These are phyloP conservation scores for Actinia tenebrosa DNA, from an alignment of 64 coral and sea anemone species.

Conservation along the genomic window DNA sequence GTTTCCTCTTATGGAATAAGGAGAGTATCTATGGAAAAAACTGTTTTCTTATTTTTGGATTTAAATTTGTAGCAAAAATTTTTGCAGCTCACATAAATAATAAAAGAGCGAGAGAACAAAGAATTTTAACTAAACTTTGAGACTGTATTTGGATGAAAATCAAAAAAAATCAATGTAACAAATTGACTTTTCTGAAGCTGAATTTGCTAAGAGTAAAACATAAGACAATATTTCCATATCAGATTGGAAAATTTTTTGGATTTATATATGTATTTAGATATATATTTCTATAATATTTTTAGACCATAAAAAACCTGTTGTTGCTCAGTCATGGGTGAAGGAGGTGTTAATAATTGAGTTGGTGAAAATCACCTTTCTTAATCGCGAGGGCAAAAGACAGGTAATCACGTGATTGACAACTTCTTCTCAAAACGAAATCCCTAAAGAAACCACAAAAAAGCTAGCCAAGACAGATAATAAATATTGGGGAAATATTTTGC, in stretches of 20 bases:
- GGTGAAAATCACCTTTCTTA: not conserved
- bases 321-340: not conserved
- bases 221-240: not conserved
- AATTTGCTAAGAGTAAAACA: not conserved
- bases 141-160: not conserved
- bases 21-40: too few species aligned
- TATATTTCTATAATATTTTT: not conserved
- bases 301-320: not conserved
- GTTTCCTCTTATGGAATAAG: too few species aligned
- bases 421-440: too few species aligned
- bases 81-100: not conserved
- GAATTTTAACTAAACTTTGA: not conserved
- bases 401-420: not conserved
- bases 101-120: not conserved
- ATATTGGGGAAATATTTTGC: too few species aligned
- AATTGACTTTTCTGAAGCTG: not conserved
- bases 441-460: too few species aligned
- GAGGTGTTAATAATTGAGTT: not conserved
- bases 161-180: not conserved
- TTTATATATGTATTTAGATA: not conserved
- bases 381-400: not conserved
- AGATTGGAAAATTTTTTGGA: not conserved
- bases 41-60: not conserved
- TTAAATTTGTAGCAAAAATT: not conserved
- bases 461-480: too few species aligned